These are phyloP conservation scores for Clusia tigrina DNA, from an alignment of 2,888 invertebrate genomes.

Conservation along the genomic window DNA sequence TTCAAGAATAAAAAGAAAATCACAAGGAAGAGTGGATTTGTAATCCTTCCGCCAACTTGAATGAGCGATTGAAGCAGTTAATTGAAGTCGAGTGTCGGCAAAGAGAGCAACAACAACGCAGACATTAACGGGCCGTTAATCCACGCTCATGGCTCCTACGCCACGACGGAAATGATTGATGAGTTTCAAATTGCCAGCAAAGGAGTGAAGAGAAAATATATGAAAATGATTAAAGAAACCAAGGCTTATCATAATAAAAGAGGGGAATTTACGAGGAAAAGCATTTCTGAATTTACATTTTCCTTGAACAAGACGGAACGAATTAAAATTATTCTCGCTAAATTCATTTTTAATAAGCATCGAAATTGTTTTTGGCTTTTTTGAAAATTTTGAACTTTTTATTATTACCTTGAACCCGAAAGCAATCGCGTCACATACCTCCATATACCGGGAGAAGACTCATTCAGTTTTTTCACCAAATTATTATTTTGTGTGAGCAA, in stretches of 20 bases:
- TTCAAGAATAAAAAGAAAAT: too few relatives aligned
- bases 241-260: background rate
- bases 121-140: too few relatives aligned
- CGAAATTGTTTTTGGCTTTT: background rate
- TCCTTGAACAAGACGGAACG: background rate
- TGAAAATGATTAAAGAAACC: background rate
- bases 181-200: background rate
- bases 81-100: too few relatives aligned
- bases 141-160: too few relatives aligned
- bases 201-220: background rate
- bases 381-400: conserved; percentile 5
- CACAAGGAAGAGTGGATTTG: too few relatives aligned
- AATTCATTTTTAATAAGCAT: background rate
- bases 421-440: background rate
- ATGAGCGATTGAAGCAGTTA: too few relatives aligned
- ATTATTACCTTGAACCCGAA: conserved; percentile 9
- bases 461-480: background rate
- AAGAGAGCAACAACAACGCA: too few relatives aligned
- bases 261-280: too few relatives aligned
- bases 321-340: background rate
- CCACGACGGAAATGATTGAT: conserved; percentile 8
- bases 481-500: background rate
- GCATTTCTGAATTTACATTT: background rate
- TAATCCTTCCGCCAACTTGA: too few relatives aligned
- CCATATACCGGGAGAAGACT: background rate